A percentile compares a stretch with the other conserved stretches of the same genome.
These are phyloP conservation scores for Meriones unguiculatus DNA, from an alignment of 2,113 vertebrate species.

Conservation along the genomic window DNA sequence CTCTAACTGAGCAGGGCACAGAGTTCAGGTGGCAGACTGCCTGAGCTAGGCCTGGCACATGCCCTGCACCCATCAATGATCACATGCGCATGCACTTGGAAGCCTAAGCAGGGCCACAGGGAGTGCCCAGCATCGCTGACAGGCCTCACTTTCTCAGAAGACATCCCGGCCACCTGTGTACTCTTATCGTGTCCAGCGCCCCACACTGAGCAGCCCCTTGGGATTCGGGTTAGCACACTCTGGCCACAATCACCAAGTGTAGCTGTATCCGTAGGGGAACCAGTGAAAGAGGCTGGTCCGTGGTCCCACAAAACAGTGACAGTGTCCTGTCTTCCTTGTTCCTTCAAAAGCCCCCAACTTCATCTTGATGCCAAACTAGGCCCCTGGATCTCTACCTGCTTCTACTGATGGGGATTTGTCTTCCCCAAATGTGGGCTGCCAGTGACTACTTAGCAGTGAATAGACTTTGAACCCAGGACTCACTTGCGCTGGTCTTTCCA, in stretches of 20 bases:
- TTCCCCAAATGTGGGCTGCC: background rate
- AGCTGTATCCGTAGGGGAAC: background rate
- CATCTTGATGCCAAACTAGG: background rate
- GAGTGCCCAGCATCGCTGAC: background rate
- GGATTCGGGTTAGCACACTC: background rate
- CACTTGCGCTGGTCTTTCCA: slow-evolving; percentile 95
- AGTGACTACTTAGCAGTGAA: too few relatives aligned
- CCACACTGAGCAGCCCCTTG: background rate
- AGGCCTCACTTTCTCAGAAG: background rate
- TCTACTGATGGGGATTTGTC: background rate
- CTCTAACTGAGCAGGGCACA: background rate
- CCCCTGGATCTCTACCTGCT: background rate
- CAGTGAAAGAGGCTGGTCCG: background rate
- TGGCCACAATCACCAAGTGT: background rate
- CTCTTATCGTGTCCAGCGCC: rapidly evolving
- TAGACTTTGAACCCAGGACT: slow-evolving; percentile 75
- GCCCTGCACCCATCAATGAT: rapidly evolving
- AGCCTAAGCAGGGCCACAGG: background rate
- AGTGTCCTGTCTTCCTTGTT: background rate
- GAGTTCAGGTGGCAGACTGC: background rate
- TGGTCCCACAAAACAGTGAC: background rate
- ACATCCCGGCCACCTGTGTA: rapidly evolving
- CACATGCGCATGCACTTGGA: too few relatives aligned
- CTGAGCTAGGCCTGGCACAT: background rate
- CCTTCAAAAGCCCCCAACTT: background rate